These are phyloP conservation scores for Cyclargus thomasi DNA, from an alignment of 1,140 invertebrate genomes.

Conservation along the genomic window DNA sequence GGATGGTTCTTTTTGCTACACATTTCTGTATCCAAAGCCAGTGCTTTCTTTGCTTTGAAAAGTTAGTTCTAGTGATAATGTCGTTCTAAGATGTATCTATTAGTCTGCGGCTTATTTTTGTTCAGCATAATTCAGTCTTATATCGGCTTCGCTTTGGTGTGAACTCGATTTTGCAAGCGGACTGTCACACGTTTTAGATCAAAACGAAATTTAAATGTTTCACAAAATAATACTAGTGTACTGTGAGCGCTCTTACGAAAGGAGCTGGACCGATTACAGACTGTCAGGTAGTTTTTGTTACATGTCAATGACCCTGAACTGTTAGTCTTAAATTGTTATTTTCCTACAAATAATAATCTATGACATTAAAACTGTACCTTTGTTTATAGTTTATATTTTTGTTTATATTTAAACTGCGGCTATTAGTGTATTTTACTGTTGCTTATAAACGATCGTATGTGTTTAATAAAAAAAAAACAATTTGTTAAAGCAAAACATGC, in stretches of 20 bases:
- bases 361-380: no score
- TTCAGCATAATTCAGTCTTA: constrained; percentile 1
- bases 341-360: no score
- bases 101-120: constrained; percentile 6
- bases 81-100: background rate
- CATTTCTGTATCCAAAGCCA: background rate
- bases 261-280: constrained; percentile 36
- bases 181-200: background rate
- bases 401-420: no score
- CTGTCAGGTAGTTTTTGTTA: constrained; percentile 33
- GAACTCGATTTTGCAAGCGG: background rate
- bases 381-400: no score
- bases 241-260: constrained; percentile 33
- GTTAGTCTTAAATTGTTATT: background rate
- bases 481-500: no score
- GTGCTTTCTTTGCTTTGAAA: background rate
- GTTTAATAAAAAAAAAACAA: no score
- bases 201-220: constrained; percentile 33
- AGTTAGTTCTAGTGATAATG: background rate
- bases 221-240: constrained; percentile 34
- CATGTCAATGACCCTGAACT: constrained; percentile 14
- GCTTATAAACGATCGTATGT: no score
- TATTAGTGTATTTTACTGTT: no score
- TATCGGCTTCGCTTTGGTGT: background rate
- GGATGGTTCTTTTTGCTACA: background rate